These are phyloP conservation scores for Astreopora myriophthalma DNA, from an alignment of 64 coral and sea anemone genomes.

Conservation along the genomic window DNA sequence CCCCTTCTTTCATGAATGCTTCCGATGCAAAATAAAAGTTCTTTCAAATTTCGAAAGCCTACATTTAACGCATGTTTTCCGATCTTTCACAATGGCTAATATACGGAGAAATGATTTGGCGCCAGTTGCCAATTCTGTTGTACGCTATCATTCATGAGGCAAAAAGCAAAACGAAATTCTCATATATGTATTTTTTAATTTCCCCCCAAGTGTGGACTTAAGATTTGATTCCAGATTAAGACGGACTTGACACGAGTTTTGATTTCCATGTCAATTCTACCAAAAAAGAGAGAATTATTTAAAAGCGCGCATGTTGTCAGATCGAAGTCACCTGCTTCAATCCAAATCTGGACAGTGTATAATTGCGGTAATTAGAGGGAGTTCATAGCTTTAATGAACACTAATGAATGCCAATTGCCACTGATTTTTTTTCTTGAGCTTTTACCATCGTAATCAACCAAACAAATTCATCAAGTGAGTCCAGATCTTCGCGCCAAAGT, in stretches of 20 bases:
- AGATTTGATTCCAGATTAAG: constrained; percentile 63
- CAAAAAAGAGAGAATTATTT: constrained; percentile 36
- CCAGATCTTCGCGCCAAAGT: neutral
- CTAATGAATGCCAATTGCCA: constrained; percentile 92
- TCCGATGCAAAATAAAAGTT: constrained; percentile 76
- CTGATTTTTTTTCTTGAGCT: constrained; percentile 61
- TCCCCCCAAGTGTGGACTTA: constrained; percentile 61
- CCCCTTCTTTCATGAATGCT: constrained; percentile 49
- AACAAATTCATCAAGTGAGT: constrained; percentile 10
- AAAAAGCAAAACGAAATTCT: neutral
- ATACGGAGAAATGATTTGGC: constrained; percentile 22
- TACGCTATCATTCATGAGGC: neutral
- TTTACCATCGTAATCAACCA: constrained; percentile 69
- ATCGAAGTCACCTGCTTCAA: constrained; percentile 71
- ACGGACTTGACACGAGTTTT: constrained; percentile 24
- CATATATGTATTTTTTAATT: constrained; percentile 36
- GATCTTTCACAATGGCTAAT: constrained; percentile 86
- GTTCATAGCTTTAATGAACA: constrained; percentile 91
- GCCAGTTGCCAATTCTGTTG: neutral
- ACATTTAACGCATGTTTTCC: constrained; percentile 63
- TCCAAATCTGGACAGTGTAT: constrained; percentile 43
- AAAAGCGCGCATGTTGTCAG: constrained; percentile 69
- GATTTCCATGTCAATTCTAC: constrained; percentile 14
- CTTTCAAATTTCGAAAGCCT: constrained; percentile 69
- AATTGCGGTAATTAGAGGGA: constrained; percentile 91